phyloP scores from a whole-genome alignment of 2,797 vertebrate genomes.

The Leuciscus waleckii region DNA sequence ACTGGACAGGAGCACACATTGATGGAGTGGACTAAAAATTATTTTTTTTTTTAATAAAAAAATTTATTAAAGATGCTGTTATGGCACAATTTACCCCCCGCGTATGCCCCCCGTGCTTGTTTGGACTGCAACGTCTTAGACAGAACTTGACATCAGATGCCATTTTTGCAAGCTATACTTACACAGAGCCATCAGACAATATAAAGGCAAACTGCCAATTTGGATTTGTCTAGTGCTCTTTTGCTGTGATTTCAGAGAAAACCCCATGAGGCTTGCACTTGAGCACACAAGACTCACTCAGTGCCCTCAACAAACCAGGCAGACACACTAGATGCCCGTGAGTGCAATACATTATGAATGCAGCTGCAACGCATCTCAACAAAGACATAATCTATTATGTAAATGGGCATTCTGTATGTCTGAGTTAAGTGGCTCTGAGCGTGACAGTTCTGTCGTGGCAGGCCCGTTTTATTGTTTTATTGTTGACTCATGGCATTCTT shows the following conservation, averaged over 20 bases:
- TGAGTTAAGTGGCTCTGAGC: slow-evolving; percentile 49
- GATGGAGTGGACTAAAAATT: no score
- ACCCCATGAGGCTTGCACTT: slow-evolving; percentile 39
- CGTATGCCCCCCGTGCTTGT: slow-evolving; percentile 11
- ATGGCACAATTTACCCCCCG: slow-evolving; percentile 20
- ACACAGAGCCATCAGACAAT: slow-evolving; percentile 37
- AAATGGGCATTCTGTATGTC: slow-evolving; percentile 56
- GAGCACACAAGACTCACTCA: slow-evolving; percentile 34
- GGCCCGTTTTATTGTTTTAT: slow-evolving; percentile 47
- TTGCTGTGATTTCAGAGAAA: slow-evolving; percentile 50
- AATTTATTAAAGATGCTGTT: slow-evolving; percentile 19
- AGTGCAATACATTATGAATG: slow-evolving; percentile 56
- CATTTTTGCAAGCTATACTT: slow-evolving; percentile 8
- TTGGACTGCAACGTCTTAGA: not conserved
- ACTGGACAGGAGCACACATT: not conserved
- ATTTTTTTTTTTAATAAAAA: not conserved
- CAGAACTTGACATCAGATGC: slow-evolving; percentile 1
- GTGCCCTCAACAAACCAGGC: slow-evolving; percentile 19
- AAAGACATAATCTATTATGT: slow-evolving; percentile 61
- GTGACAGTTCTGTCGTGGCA: slow-evolving; percentile 43
- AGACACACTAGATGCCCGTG: slow-evolving; percentile 43
- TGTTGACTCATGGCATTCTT: slow-evolving; percentile 39
- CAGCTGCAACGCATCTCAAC: slow-evolving; percentile 53
- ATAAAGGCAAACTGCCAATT: slow-evolving; percentile 50
- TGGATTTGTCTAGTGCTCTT: slow-evolving; percentile 49